Conservation (phyloP, 2,888 invertebrate genomes). For the Nomada lathburiana region DNA sequence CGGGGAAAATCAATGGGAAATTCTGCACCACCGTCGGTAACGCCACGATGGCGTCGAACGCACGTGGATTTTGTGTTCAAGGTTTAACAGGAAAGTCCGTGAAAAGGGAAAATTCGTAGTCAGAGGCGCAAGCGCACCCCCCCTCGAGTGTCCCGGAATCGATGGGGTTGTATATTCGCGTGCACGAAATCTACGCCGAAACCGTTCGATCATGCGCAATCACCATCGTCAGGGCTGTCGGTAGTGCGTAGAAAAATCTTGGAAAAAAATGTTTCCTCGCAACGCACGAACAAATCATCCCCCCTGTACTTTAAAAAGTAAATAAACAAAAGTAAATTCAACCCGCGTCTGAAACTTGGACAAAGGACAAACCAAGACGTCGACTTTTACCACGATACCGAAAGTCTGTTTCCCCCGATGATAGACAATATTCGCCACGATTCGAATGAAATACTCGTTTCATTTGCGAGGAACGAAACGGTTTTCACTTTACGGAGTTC, state of each 20-base stretch:
- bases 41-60: background rate
- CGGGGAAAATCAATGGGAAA: constrained; percentile 9
- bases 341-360: too few relatives aligned
- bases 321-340: too few relatives aligned
- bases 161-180: constrained; percentile 56
- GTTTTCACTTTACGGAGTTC: too few relatives aligned
- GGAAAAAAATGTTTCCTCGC: background rate
- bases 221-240: constrained; percentile 49
- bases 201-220: constrained; percentile 59
- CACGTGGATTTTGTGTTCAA: background rate
- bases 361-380: too few relatives aligned
- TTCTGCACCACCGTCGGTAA: constrained; percentile 59
- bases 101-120: constrained; percentile 36
- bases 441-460: too few relatives aligned
- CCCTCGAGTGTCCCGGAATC: constrained; percentile 58
- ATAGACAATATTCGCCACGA: too few relatives aligned
- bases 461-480: too few relatives aligned
- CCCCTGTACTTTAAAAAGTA: background rate
- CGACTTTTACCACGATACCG: too few relatives aligned
- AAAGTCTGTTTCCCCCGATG: too few relatives aligned
- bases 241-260: background rate
- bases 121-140: constrained; percentile 62
- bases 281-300: background rate
- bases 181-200: constrained; percentile 41
- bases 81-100: background rate